Conservation (phyloP, 2,797 vertebrate species). For the Apodemus agrarius region DNA sequence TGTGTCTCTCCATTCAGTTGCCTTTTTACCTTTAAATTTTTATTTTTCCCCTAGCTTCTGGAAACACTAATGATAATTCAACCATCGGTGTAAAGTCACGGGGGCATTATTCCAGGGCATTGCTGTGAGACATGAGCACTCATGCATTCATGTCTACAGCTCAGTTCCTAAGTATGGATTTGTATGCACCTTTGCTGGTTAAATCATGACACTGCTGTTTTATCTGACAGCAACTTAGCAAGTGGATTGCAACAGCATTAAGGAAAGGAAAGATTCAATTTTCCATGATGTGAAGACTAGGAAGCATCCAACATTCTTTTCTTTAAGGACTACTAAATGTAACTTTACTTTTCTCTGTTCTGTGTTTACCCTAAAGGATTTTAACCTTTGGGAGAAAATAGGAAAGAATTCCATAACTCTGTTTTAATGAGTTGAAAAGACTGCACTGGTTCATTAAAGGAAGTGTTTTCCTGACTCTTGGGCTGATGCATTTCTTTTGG, state of each 20-base stretch:
- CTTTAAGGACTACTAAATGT: constrained; percentile 26
- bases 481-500: constrained; percentile 24
- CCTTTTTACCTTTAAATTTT: not conserved
- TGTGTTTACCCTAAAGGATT: constrained; percentile 62
- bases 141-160: not conserved
- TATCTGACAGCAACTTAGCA: not conserved
- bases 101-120: not conserved
- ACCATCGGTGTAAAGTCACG: not conserved
- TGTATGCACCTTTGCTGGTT: not conserved
- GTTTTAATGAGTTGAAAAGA: constrained; percentile 65
- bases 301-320: constrained; percentile 2
- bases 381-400: constrained; percentile 48
- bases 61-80: not conserved
- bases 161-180: not conserved
- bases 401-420: constrained; percentile 41
- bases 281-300: not conserved
- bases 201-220: not conserved
- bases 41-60: not conserved
- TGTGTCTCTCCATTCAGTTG: not conserved
- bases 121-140: not conserved
- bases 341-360: constrained; percentile 55
- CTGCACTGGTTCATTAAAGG: constrained; percentile 26
- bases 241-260: not conserved
- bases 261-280: not conserved
- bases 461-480: not conserved